Evolutionary conservation across 2,888 invertebrate genomes (phyloP).

Genomic region (Torymus auratus): DNA sequence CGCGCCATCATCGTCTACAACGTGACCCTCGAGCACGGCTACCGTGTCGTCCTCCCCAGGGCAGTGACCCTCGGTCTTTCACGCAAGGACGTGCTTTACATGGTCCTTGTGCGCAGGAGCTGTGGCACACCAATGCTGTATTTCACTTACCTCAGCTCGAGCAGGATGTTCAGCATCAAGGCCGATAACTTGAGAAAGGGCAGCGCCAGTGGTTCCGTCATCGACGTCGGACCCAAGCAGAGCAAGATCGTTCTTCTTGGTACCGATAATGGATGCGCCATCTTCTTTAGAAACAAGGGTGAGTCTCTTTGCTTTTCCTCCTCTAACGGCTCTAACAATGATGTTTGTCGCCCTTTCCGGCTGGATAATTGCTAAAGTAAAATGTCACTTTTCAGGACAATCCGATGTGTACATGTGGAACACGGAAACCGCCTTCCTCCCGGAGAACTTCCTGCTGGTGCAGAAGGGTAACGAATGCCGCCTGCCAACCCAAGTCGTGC

Average conservation of each 20-base stretch:
- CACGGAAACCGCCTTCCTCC: slow-evolving; percentile 79
- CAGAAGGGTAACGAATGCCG: slow-evolving; percentile 80
- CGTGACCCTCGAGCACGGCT: slow-evolving; percentile 76
- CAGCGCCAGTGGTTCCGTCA: slow-evolving; percentile 78
- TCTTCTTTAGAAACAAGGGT: slow-evolving; percentile 79
- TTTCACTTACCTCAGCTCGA: slow-evolving; percentile 81
- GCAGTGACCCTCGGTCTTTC: slow-evolving; percentile 75
- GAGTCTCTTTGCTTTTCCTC: slow-evolving; percentile 12
- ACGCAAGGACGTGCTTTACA: slow-evolving; percentile 80
- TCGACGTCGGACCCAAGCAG: slow-evolving; percentile 80
- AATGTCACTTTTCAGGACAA: slow-evolving; percentile 75
- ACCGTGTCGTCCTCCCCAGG: slow-evolving; percentile 80
- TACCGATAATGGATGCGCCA: slow-evolving; percentile 80
- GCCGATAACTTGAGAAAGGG: slow-evolving; percentile 79
- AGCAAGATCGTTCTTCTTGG: slow-evolving; percentile 80
- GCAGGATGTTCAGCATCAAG: slow-evolving; percentile 80
- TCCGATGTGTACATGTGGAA: slow-evolving; percentile 83
- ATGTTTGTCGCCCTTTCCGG: too few species aligned
- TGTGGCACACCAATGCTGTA: slow-evolving; percentile 78
- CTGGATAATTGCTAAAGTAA: neutral
- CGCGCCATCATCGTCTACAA: slow-evolving; percentile 80
- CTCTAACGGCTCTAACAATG: too few species aligned
- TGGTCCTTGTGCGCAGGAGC: slow-evolving; percentile 78
- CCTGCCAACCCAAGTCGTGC: slow-evolving; percentile 81
- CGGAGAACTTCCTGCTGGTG: slow-evolving; percentile 80